Conservation (phyloP, 1,140 invertebrate species). For the Pentalonia nigronervosa region DNA sequence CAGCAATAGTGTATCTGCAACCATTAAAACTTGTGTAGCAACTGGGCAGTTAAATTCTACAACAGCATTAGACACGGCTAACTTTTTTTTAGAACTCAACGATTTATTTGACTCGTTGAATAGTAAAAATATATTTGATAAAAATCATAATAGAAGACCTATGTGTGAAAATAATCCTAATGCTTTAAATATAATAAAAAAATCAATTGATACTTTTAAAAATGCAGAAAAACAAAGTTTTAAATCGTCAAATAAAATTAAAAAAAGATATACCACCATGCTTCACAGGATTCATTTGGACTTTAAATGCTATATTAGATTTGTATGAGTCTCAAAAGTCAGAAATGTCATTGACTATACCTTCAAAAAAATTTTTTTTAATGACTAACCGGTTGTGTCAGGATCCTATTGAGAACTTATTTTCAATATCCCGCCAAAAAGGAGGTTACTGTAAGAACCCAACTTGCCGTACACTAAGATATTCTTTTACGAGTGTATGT, state of each 20-base stretch:
- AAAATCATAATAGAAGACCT: not conserved
- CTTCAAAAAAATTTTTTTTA: conserved; percentile 21
- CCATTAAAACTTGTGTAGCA: conserved; percentile 3
- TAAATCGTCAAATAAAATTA: not conserved
- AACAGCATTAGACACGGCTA: not conserved
- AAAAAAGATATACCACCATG: not conserved
- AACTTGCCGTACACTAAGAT: not conserved
- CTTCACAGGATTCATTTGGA: not conserved
- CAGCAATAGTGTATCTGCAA: conserved; percentile 2
- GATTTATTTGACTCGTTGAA: not conserved
- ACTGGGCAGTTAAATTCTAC: not conserved
- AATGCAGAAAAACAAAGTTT: not conserved
- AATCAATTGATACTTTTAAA: not conserved
- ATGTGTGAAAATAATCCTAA: not conserved
- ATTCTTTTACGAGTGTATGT: not conserved
- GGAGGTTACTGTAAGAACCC: not conserved
- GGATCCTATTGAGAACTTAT: conserved; percentile 18
- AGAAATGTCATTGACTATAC: not conserved
- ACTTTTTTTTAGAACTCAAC: not conserved
- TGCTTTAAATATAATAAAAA: not conserved
- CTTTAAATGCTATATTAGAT: not conserved
- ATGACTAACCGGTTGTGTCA: not conserved
- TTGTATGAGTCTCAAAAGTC: not conserved
- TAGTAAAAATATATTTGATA: not conserved
- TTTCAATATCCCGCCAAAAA: conserved; percentile 17